phyloP scores from a whole-genome alignment of 2,888 invertebrate species.

The Polymixis lichenea region DNA sequence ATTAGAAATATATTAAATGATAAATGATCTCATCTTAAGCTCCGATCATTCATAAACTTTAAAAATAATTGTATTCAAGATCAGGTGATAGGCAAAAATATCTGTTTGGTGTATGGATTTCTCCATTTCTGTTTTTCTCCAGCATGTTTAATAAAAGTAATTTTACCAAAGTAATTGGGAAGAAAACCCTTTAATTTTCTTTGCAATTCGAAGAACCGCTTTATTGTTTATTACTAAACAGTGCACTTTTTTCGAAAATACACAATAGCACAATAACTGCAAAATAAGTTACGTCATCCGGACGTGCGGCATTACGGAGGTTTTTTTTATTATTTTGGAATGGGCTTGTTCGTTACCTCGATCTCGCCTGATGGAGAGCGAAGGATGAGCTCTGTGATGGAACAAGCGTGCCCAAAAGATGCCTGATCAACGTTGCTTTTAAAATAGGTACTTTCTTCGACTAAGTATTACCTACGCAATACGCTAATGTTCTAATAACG shows the following conservation, averaged over 20 bases:
- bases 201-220: not conserved
- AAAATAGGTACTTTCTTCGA: not conserved
- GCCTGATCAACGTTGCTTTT: not conserved
- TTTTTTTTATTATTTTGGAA: no score
- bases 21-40: constrained; percentile 1
- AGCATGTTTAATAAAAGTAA: no score
- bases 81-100: not conserved
- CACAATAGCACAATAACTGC: not conserved
- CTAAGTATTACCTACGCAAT: not conserved
- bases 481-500: not conserved
- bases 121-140: not conserved
- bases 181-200: not conserved
- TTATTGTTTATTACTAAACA: not conserved
- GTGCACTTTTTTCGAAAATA: not conserved
- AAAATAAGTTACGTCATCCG: not conserved
- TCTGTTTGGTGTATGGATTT: not conserved
- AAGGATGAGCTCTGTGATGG: not conserved
- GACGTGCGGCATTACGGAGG: not conserved
- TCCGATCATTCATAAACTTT: not conserved
- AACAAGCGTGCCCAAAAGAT: not conserved
- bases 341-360: not conserved
- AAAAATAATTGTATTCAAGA: constrained; percentile 10
- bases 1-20: not conserved
- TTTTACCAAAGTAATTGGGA: no score
- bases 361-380: not conserved